phyloP scores from a whole-genome alignment of 2,797 vertebrate species.

The Lindbergichthys nudifrons region DNA sequence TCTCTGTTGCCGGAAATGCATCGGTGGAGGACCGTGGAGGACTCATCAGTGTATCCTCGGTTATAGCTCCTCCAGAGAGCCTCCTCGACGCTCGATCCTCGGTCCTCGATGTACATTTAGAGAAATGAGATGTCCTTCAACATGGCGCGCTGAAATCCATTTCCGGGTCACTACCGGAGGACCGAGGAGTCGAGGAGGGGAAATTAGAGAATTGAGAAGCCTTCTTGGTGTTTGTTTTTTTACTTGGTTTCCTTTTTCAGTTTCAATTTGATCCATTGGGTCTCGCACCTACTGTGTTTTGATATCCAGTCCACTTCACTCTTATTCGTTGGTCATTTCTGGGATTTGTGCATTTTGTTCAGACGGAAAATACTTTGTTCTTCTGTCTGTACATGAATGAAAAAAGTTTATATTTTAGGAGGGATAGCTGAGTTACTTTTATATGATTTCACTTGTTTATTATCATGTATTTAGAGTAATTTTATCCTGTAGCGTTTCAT shows the following conservation, averaged over 20 bases:
- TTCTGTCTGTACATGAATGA: no score
- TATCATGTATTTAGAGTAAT: not conserved
- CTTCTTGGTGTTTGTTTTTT: not conserved
- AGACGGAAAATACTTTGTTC: not conserved
- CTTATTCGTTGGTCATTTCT: not conserved
- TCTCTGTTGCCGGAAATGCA: no score
- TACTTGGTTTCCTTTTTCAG: constrained; percentile 15
- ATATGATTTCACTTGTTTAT: not conserved
- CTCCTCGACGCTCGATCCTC: no score
- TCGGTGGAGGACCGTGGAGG: no score
- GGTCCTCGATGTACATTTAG: no score
- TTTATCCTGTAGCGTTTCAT: not conserved
- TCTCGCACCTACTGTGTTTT: not conserved
- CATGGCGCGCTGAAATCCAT: no score
- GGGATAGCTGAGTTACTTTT: not conserved
- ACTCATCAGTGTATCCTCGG: no score
- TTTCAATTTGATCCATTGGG: not conserved
- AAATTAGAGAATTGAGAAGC: no score
- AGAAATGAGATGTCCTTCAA: no score
- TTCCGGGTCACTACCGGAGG: no score
- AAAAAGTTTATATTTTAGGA: not conserved
- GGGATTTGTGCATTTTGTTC: not conserved
- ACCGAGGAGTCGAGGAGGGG: no score
- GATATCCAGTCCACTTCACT: not conserved
- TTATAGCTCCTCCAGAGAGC: no score